Evolutionary conservation across 2,888 invertebrate genomes (phyloP).

Genomic region (Polymixis lichenea): DNA sequence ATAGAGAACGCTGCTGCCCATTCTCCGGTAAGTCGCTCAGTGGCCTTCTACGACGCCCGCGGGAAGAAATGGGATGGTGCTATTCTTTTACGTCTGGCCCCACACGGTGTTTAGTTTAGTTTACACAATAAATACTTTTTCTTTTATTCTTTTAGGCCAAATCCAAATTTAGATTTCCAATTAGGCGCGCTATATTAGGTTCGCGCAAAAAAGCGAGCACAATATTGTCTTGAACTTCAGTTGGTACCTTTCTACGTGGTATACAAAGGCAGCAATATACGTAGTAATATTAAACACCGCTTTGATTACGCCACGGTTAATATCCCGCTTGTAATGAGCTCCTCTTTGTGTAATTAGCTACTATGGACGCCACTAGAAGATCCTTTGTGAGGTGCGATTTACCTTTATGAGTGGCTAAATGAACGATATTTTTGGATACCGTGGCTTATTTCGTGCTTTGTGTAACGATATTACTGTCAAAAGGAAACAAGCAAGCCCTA

Average conservation of each 20-base stretch:
- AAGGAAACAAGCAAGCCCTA: neutral
- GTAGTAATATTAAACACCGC: conserved; percentile 52
- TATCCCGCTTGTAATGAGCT: conserved; percentile 67
- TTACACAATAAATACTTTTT: too few relatives aligned
- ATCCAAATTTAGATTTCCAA: conserved; percentile 15
- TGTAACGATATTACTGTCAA: neutral
- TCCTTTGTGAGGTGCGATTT: conserved; percentile 58
- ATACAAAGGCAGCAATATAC: conserved; percentile 26
- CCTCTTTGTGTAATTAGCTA: conserved; percentile 65
- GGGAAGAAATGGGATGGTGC: too few relatives aligned
- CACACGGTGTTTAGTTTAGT: too few relatives aligned
- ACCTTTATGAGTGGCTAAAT: conserved; percentile 42
- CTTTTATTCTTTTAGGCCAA: neutral
- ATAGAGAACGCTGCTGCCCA: too few relatives aligned
- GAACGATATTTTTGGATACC: conserved; percentile 35
- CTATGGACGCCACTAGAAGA: conserved; percentile 49
- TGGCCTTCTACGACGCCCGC: too few relatives aligned
- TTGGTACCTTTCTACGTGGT: neutral
- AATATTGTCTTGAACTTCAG: conserved; percentile 23
- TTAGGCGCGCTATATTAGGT: neutral
- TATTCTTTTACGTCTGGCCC: too few relatives aligned
- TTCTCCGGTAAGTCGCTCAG: too few relatives aligned
- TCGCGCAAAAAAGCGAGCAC: conserved; percentile 18
- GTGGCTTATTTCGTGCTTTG: neutral
- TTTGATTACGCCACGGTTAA: conserved; percentile 65